phyloP scores from a whole-genome alignment of 2,888 invertebrate species.

The Drosophila helvetica region DNA sequence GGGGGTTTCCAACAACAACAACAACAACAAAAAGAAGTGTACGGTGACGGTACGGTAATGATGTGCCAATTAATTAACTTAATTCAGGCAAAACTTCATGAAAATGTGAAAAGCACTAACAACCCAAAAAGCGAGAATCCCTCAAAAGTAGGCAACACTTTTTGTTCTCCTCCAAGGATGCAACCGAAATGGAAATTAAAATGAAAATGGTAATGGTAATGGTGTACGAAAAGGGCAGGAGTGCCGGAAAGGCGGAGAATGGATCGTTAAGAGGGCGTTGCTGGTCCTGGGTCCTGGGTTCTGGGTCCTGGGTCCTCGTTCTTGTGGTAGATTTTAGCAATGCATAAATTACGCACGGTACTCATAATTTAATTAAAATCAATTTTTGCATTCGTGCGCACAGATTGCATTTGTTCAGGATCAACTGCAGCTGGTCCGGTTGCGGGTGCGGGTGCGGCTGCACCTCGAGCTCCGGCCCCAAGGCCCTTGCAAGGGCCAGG shows the following conservation, averaged over 20 bases:
- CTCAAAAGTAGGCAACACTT: not conserved
- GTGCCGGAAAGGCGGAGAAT: not conserved
- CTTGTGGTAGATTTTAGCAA: slow-evolving; percentile 52
- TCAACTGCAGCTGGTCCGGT: slow-evolving; percentile 43
- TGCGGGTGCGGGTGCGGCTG: slow-evolving; percentile 6
- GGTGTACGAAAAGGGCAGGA: not conserved
- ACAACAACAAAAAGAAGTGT: not conserved
- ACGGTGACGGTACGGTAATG: slow-evolving; percentile 30
- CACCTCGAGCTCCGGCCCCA: not conserved
- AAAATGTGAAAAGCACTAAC: slow-evolving; percentile 21
- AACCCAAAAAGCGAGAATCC: slow-evolving; percentile 1
- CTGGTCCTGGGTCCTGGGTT: no score
- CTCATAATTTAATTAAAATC: slow-evolving; percentile 69
- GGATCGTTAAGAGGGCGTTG: not conserved
- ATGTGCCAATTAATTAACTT: slow-evolving; percentile 67
- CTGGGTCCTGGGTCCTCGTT: no score
- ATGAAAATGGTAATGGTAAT: not conserved
- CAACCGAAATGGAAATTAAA: not conserved
- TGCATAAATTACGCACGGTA: slow-evolving; percentile 71
- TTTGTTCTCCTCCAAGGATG: slow-evolving; percentile 8
- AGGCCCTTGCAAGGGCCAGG: not conserved
- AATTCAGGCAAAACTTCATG: slow-evolving; percentile 45
- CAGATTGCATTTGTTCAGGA: slow-evolving; percentile 27
- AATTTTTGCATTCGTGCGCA: slow-evolving; percentile 61
- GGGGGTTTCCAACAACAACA: slow-evolving; percentile 8